A percentile compares a stretch with the other conserved stretches of the same genome.
These are phyloP conservation scores for Hozukius guyotensis DNA, from an alignment of 2,797 vertebrate species.

Conservation along the genomic window DNA sequence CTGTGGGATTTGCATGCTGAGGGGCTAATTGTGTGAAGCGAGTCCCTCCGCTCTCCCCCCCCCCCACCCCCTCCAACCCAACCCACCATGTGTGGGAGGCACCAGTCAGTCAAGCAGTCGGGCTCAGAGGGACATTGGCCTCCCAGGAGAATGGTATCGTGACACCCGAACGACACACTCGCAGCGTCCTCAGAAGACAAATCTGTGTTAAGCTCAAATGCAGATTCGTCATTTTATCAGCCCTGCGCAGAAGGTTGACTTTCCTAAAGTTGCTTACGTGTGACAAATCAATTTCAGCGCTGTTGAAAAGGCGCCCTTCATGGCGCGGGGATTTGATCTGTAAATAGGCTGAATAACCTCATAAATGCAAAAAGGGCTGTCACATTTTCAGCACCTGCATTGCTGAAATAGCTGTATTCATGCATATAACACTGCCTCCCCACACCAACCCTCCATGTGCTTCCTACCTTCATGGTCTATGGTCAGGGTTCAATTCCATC, in stretches of 20 bases:
- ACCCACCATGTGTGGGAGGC: slow-evolving; percentile 46
- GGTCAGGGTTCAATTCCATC: neutral
- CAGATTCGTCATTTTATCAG: slow-evolving; percentile 74
- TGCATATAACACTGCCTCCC: neutral
- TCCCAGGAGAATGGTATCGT: slow-evolving; percentile 57
- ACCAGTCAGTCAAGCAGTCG: slow-evolving; percentile 47
- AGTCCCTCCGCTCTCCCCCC: slow-evolving; percentile 2
- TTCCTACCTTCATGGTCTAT: neutral
- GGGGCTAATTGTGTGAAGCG: slow-evolving; percentile 57
- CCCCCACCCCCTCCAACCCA: slow-evolving; percentile 2
- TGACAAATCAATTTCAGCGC: slow-evolving; percentile 69
- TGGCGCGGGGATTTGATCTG: slow-evolving; percentile 45
- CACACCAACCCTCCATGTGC: neutral
- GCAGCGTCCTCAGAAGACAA: slow-evolving; percentile 40
- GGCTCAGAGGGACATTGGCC: slow-evolving; percentile 33
- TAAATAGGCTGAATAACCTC: slow-evolving; percentile 54
- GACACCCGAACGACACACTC: slow-evolving; percentile 36
- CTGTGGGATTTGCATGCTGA: slow-evolving; percentile 66
- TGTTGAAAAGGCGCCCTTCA: slow-evolving; percentile 57
- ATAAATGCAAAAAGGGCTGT: slow-evolving; percentile 33
- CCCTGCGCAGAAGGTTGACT: slow-evolving; percentile 67
- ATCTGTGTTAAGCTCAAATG: slow-evolving; percentile 61
- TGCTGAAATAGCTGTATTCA: slow-evolving; percentile 20
- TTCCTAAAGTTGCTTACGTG: slow-evolving; percentile 61
- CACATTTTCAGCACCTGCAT: slow-evolving; percentile 24